phyloP scores from a whole-genome alignment of 2,888 invertebrate genomes.

The Tanytarsus gracilentus region DNA sequence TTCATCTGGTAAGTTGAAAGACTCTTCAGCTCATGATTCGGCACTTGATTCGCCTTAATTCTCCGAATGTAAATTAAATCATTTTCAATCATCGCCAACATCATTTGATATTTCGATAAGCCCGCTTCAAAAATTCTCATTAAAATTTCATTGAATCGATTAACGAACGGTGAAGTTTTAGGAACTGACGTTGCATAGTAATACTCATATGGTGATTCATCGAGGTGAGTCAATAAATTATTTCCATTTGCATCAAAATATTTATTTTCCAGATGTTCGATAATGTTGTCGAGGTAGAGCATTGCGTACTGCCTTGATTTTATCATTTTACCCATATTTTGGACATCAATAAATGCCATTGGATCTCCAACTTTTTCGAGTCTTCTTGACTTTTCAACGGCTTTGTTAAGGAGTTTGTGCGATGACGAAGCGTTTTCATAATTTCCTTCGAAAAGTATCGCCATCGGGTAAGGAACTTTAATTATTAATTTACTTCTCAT shows the following conservation, averaged over 20 bases:
- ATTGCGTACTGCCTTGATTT: background rate
- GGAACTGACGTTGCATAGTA: conserved; percentile 13
- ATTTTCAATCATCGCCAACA: background rate
- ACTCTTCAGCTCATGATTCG: background rate
- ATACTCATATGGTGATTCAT: conserved; percentile 4
- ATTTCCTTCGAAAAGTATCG: conserved; percentile 10
- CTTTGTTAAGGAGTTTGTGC: conserved; percentile 1
- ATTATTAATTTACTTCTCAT: background rate
- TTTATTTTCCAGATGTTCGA: background rate
- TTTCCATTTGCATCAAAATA: background rate
- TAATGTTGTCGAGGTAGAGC: background rate
- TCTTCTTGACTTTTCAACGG: background rate
- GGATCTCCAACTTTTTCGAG: background rate
- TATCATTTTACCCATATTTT: background rate
- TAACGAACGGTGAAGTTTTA: conserved; percentile 2
- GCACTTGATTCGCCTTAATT: background rate
- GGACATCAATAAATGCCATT: conserved; percentile 5
- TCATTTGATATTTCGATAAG: conserved; percentile 16
- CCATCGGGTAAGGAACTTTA: conserved; percentile 12
- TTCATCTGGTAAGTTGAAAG: background rate
- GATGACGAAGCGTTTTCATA: conserved; percentile 4
- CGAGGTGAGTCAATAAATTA: background rate
- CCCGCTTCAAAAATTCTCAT: conserved; percentile 10
- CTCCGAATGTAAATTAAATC: conserved; percentile 1
- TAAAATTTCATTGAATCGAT: conserved; percentile 1